These are phyloP conservation scores for Caenorhabditis sp. DNA, from an alignment of 2,888 invertebrate genomes.

Conservation along the genomic window DNA sequence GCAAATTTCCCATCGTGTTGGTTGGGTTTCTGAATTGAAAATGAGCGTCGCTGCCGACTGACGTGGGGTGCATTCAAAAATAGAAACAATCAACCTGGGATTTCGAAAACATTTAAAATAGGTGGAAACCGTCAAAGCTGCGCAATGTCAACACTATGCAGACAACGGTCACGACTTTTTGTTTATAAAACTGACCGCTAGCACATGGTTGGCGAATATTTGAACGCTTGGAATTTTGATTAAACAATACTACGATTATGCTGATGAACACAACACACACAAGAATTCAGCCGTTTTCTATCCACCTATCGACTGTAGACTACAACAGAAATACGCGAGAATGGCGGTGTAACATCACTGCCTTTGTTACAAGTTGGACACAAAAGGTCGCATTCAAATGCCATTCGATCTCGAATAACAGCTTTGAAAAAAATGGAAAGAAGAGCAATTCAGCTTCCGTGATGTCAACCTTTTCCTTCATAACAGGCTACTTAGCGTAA, in stretches of 20 bases:
- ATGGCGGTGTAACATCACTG: background rate
- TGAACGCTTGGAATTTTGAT: slow-evolving; percentile 48
- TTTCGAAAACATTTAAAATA: slow-evolving; percentile 46
- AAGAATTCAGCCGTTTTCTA: background rate
- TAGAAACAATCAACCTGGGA: slow-evolving; percentile 46
- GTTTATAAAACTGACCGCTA: slow-evolving; percentile 61
- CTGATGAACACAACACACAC: background rate
- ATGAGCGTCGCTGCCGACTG: slow-evolving; percentile 22
- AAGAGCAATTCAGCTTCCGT: background rate
- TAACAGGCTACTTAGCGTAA: slow-evolving; percentile 8
- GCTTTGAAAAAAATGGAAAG: background rate
- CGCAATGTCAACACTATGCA: slow-evolving; percentile 62
- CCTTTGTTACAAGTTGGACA: background rate
- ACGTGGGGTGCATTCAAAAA: slow-evolving; percentile 37
- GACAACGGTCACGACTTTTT: slow-evolving; percentile 65
- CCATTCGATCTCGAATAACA: background rate
- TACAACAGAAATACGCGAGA: background rate
- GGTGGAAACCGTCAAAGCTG: slow-evolving; percentile 60
- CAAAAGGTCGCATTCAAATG: background rate
- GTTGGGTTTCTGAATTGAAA: slow-evolving; percentile 42
- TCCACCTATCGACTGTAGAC: background rate
- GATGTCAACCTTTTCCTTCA: background rate
- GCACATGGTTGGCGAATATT: slow-evolving; percentile 31
- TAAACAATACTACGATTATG: slow-evolving; percentile 18
- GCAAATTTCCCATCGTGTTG: slow-evolving; percentile 33